Evolutionary conservation across 37 sponge, comb jelly and placozoan genomes (phyloP).

Genomic region (Eunapius fragilis): DNA sequence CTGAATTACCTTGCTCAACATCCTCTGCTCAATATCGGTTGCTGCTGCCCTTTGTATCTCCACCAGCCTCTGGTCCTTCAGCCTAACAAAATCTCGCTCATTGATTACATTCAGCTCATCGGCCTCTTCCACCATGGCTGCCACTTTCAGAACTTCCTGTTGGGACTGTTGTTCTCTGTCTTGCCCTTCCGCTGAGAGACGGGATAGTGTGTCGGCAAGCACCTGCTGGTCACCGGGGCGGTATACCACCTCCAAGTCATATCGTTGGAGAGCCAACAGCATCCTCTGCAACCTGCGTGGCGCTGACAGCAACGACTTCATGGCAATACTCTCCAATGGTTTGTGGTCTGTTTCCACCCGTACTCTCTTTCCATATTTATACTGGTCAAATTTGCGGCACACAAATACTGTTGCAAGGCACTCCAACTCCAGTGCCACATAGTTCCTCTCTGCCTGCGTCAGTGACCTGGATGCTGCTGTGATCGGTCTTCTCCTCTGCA

Average conservation of each 20-base stretch:
- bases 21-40: background rate
- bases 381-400: slow-evolving; percentile 35
- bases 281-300: slow-evolving; percentile 38
- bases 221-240: slow-evolving; percentile 4
- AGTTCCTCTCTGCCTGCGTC: slow-evolving; percentile 9
- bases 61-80: background rate
- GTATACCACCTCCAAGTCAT: slow-evolving; percentile 1
- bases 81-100: background rate
- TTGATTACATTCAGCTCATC: background rate
- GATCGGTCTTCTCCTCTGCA: no score
- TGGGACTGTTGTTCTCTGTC: background rate
- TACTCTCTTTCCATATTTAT: slow-evolving; percentile 3
- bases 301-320: slow-evolving; percentile 33
- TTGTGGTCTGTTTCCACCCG: no score
- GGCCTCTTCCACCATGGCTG: background rate
- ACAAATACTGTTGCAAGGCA: slow-evolving; percentile 14
- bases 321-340: background rate
- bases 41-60: background rate
- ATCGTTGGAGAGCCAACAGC: slow-evolving; percentile 34
- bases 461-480: no score
- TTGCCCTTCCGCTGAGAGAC: background rate
- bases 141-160: background rate
- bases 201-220: slow-evolving; percentile 7
- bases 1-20: background rate
- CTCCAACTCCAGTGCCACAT: slow-evolving; percentile 28